Base-by-base conservation (phyloP, 1,140 invertebrate genomes). In the Dinothrombium tinctorium region DNA sequence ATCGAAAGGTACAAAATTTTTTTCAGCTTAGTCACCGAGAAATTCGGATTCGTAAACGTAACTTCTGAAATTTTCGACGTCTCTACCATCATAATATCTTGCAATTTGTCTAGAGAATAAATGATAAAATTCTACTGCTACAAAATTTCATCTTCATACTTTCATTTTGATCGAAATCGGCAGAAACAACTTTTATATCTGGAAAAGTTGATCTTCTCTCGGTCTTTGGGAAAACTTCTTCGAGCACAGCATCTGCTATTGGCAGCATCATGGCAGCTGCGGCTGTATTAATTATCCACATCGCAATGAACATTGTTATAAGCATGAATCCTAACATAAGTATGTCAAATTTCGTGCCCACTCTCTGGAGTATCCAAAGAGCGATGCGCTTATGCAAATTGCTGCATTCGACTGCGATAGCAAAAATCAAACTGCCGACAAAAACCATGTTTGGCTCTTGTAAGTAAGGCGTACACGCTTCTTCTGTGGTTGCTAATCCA, bases 251-350 rank as follows among this genome's bases (percentile, higher is more conserved):
- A 33, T 76, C 69, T 5, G 77, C 69, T 42, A 82, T 81, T 0
- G 78, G 78, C 25, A 77, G 68, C 74, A 81, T 80, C 74, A 81
- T 78, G 3, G 78, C 76, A 0, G 74, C 75, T 5, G 75, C 71
- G 0, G 77, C 76, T 0, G 76, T 77, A 50, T 83, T 81, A 0
- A 73, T 74, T 17, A 82, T 75, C 77, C 77, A 81, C 73, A 81
- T 76, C 1, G 74, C 77, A 37, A 81, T 63, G 43, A 80, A 72
- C 63, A 73, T 75, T 0, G 76, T 79, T 0, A 77, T 76, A 15
- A 66, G 56, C 50, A 76, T 74, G 5, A 82, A 57, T 1, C 77
- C 76, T 40, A 73, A 67, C 51, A 79, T 72, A 35, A 81, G 56
- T 51, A 69, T 72, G 24, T 23, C 42, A 41, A 40, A 2, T 36